A percentile compares a stretch with the other conserved stretches of the same genome.
Evolutionary conservation across 1,140 invertebrate genomes (phyloP).

Genomic region (Megalonaias nervosa): DNA sequence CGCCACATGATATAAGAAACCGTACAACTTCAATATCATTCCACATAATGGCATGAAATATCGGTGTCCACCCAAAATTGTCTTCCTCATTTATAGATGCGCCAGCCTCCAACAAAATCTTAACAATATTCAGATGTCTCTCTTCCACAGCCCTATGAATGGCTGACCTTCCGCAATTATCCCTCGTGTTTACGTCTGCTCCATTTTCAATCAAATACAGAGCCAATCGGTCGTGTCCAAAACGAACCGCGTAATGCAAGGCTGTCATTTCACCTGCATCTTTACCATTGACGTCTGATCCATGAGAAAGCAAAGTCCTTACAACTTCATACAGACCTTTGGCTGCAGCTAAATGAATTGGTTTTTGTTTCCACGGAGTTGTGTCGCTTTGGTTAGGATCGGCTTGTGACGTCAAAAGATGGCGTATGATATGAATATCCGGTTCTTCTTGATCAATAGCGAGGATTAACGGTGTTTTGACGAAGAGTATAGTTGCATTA

Average conservation of each 20-base stretch:
- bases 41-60: conserved; percentile 38
- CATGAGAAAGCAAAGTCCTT: conserved; percentile 10
- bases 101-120: conserved; percentile 27
- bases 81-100: conserved; percentile 31
- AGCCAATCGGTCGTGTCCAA: conserved; percentile 14
- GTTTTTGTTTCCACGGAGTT: conserved; percentile 20
- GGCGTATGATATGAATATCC: conserved; percentile 17
- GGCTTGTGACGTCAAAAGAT: conserved; percentile 24
- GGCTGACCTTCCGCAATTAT: conserved; percentile 28
- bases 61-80: conserved; percentile 41
- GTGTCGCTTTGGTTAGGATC: conserved; percentile 31
- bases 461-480: conserved; percentile 36
- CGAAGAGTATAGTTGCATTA: conserved; percentile 26
- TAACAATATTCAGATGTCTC: conserved; percentile 28
- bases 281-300: conserved; percentile 5
- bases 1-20: conserved; percentile 31
- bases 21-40: conserved; percentile 22
- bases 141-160: conserved; percentile 43
- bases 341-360: conserved; percentile 37
- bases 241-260: conserved; percentile 15
- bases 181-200: conserved; percentile 18
- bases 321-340: not conserved
- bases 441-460: conserved; percentile 33
- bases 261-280: conserved; percentile 22
- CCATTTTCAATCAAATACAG: conserved; percentile 24